Evolutionary conservation across 2,113 vertebrate genomes (phyloP), one percentile per base, ranked within the genome.

Genomic region (Ahaetulla prasina): DNA sequence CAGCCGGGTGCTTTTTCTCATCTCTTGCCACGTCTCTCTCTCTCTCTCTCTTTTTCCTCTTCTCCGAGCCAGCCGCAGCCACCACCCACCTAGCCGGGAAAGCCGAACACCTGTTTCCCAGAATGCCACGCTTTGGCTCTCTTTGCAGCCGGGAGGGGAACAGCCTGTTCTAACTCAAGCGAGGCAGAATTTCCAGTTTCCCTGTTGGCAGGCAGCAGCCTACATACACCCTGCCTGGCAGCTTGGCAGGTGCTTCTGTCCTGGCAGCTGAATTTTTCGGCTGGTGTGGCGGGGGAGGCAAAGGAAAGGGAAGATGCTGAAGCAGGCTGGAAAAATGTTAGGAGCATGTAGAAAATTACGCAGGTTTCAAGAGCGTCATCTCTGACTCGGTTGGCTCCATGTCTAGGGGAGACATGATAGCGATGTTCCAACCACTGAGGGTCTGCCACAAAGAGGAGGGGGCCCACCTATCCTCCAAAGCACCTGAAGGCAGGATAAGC

Each of bases 181-280:
- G 1, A 57, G 85, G 92, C 63, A 7, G 92, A 89, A 91, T 91
- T 91, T 93, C 90, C 87, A 47, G 92, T 93, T 93, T 8, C 68
- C 23, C 23, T 10, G 22, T n/a, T 84, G 86, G 60, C 86, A 84
- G 86, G 52, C 53, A 50, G 53, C 87, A 50, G 30, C 86, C 43
- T 50, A 53, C 45, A 30, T 50, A 53, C 52, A 30, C 63, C 89
- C 53, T 74, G 68, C 87, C 54, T 85, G 90, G 53, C 68, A 85
- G 87, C 63, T 84, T 91, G 90, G 52, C 60, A 85, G 52, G 43
- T 50, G 53, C 86, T 80, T 30, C n/a, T 85, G 43, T n/a, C 54
- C 8, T 30, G 39, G 50, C 27, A 20, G 90, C 47, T 68, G 85
- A 30, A 39, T 87, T 89, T n/a, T 55, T 43, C 2, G 23, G 49